These are phyloP conservation scores for Ashinkailepas kermadecensis DNA, from an alignment of 2,888 invertebrate species.

Conservation along the genomic window DNA sequence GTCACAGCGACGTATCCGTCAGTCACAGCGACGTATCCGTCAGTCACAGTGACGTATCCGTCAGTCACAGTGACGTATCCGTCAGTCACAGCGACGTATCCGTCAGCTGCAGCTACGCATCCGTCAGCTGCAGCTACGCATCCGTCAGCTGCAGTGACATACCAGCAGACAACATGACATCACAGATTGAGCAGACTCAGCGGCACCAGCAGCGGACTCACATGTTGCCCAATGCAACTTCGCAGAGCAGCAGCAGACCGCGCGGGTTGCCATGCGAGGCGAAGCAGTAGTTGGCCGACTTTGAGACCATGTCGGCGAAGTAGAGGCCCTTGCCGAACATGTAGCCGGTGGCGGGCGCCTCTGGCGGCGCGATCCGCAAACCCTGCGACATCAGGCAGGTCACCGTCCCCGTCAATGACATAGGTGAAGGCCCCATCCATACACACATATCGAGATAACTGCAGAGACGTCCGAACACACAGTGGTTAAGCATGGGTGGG, in stretches of 20 bases:
- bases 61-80: no score
- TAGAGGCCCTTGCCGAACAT: constrained; percentile 99
- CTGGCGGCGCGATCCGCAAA: constrained; percentile 93
- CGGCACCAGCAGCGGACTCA: constrained; percentile 45
- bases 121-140: no score
- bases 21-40: background rate
- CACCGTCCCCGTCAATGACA: no score
- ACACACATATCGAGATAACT: no score
- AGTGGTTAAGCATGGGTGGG: no score
- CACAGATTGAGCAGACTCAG: no score
- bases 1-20: background rate
- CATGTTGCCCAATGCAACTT: constrained; percentile 91
- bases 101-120: no score
- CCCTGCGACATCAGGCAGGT: constrained; percentile 47
- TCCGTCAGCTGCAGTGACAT: no score
- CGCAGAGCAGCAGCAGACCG: constrained; percentile 85
- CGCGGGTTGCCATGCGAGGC: constrained; percentile 59
- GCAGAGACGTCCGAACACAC: no score
- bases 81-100: no score
- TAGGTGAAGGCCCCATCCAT: no score
- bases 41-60: background rate
- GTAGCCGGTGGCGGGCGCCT: constrained; percentile 83
- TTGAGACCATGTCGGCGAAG: constrained; percentile 98
- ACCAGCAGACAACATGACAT: no score
- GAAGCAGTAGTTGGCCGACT: constrained; percentile 93